A percentile compares a stretch with the other conserved stretches of the same genome.
phyloP scores from a whole-genome alignment of 1,140 invertebrate species.

The Aphidius ervi region DNA sequence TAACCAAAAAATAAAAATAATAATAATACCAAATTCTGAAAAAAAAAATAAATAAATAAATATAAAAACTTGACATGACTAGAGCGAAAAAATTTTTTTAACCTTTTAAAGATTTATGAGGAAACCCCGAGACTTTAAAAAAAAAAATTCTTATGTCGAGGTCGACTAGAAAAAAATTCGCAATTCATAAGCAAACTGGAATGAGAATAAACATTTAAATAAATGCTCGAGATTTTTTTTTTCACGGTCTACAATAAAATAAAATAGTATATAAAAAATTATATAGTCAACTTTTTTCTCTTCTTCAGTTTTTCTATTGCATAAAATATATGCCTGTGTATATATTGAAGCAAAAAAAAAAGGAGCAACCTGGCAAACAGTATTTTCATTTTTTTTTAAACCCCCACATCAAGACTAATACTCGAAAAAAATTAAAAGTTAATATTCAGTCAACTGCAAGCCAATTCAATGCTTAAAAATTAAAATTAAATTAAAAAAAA shows the following conservation, averaged over 20 bases:
- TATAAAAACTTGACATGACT: too few species aligned
- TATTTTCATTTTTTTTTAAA: not conserved
- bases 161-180: conserved; percentile 4
- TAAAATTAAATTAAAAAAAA: too few species aligned
- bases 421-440: conserved; percentile 20
- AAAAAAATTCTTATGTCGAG: not conserved
- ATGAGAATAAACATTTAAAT: conserved; percentile 35
- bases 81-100: too few species aligned
- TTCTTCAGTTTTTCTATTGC: conserved; percentile 10
- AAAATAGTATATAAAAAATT: conserved; percentile 15
- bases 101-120: too few species aligned
- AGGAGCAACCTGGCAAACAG: not conserved
- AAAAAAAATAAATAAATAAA: conserved; percentile 1
- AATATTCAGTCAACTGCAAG: conserved; percentile 18
- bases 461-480: too few species aligned
- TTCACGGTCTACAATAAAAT: conserved; percentile 12
- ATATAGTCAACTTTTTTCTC: conserved; percentile 1
- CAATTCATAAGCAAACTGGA: conserved; percentile 7
- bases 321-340: too few species aligned
- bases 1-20: too few species aligned
- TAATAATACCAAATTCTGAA: not conserved
- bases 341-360: too few species aligned
- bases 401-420: conserved; percentile 7
- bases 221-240: conserved; percentile 23
- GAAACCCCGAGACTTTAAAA: not conserved